phyloP scores from a whole-genome alignment of 2,797 vertebrate genomes.

The Melanotaenia boesemani region DNA sequence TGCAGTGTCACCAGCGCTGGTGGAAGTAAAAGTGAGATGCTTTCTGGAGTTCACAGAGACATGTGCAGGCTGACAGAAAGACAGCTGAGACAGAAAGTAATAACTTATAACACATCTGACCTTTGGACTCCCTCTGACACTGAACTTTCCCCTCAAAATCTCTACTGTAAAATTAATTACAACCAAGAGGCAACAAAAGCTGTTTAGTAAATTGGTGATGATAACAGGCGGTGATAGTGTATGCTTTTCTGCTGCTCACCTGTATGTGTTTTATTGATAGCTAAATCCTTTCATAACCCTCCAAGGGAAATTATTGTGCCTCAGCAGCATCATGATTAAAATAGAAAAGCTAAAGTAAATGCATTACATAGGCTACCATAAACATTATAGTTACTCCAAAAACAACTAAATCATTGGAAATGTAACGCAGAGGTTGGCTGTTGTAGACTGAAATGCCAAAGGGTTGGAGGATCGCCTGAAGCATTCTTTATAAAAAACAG shows the following conservation, averaged over 20 bases:
- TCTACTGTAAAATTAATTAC: neutral
- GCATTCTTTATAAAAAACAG: neutral
- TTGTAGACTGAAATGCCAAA: neutral
- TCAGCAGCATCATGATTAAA: neutral
- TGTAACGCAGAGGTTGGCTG: neutral
- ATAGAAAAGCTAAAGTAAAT: neutral
- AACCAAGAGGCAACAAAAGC: neutral
- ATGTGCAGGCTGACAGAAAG: constrained; percentile 4
- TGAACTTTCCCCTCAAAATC: constrained; percentile 17
- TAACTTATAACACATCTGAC: constrained; percentile 23
- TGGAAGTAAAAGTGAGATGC: neutral
- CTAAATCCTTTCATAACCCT: neutral
- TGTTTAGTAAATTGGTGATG: neutral
- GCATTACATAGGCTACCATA: neutral
- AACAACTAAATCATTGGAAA: neutral
- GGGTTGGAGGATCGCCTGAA: neutral
- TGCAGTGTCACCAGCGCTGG: neutral
- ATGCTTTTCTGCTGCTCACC: neutral
- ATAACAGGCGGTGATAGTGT: neutral
- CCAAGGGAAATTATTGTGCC: neutral
- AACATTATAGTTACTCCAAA: neutral
- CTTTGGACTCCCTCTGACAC: constrained; percentile 56
- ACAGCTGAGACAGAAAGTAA: neutral
- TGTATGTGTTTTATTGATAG: neutral
- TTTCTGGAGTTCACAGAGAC: neutral